phyloP scores from a whole-genome alignment of 2,888 invertebrate genomes.

The Scrobipalpa costella region DNA sequence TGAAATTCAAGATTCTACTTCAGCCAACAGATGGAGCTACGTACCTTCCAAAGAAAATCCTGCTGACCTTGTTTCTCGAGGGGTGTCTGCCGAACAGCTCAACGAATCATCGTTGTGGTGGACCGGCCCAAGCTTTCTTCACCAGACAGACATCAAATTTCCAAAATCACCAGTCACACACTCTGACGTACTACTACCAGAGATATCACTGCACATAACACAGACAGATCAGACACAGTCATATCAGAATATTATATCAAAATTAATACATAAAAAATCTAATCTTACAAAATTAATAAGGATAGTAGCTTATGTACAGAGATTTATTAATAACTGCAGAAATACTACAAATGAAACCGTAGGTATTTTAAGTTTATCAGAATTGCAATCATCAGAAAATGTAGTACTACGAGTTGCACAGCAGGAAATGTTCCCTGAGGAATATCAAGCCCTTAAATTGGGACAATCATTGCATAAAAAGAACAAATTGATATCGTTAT shows the following conservation, averaged over 20 bases:
- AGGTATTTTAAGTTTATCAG: slow-evolving; percentile 20
- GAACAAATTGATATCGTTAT: slow-evolving; percentile 7
- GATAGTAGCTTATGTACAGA: slow-evolving; percentile 24
- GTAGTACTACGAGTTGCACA: slow-evolving; percentile 22
- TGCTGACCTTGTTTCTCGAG: too few species aligned
- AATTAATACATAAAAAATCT: slow-evolving; percentile 26
- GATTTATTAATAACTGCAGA: slow-evolving; percentile 27
- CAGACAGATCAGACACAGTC: too few species aligned
- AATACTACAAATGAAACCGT: slow-evolving; percentile 27
- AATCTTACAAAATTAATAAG: too few species aligned
- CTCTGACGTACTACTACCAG: slow-evolving; percentile 9
- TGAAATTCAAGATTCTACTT: too few species aligned
- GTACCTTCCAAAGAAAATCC: too few species aligned
- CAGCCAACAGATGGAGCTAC: too few species aligned
- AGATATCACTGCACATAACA: neutral
- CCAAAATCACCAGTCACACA: slow-evolving; percentile 1
- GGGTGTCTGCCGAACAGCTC: too few species aligned
- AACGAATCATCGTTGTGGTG: slow-evolving; percentile 8
- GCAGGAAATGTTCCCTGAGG: slow-evolving; percentile 30
- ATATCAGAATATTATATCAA: neutral
- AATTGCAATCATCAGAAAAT: slow-evolving; percentile 24
- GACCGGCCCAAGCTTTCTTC: slow-evolving; percentile 28
- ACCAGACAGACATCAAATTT: slow-evolving; percentile 2
- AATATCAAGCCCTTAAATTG: slow-evolving; percentile 14
- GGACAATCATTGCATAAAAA: too few species aligned